phyloP scores from a whole-genome alignment of 1,140 invertebrate genomes.

The Archivesica marissinica region DNA sequence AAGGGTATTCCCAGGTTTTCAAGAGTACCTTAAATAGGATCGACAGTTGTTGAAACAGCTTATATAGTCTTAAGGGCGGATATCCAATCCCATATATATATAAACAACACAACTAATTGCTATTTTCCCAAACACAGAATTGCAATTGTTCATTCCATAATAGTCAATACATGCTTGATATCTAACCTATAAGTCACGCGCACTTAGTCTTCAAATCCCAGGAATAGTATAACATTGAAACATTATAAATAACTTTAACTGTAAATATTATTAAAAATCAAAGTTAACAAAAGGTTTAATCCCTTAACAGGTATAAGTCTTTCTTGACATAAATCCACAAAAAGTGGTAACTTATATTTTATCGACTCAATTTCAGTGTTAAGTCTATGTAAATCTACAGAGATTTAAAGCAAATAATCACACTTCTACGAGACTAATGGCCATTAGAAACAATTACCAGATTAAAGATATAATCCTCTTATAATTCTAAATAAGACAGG shows the following conservation, averaged over 20 bases:
- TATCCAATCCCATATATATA: not conserved
- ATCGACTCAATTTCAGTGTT: no score
- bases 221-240: not conserved
- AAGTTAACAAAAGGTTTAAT: constrained; percentile 24
- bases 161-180: not conserved
- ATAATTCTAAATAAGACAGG: not conserved
- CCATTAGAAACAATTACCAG: constrained; percentile 54
- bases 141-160: constrained; percentile 15
- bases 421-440: constrained; percentile 51
- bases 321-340: constrained; percentile 43
- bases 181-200: not conserved
- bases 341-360: constrained; percentile 11
- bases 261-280: not conserved
- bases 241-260: constrained; percentile 32
- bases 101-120: constrained; percentile 36
- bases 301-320: constrained; percentile 58
- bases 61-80: not conserved
- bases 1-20: no score
- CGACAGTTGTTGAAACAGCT: constrained; percentile 18
- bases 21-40: no score
- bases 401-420: constrained; percentile 42
- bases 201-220: not conserved
- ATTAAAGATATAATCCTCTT: constrained; percentile 51
- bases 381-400: not conserved
- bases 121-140: constrained; percentile 20